Base-by-base conservation (phyloP, 2,888 invertebrate genomes). In the Phrixothrix hirtus region DNA sequence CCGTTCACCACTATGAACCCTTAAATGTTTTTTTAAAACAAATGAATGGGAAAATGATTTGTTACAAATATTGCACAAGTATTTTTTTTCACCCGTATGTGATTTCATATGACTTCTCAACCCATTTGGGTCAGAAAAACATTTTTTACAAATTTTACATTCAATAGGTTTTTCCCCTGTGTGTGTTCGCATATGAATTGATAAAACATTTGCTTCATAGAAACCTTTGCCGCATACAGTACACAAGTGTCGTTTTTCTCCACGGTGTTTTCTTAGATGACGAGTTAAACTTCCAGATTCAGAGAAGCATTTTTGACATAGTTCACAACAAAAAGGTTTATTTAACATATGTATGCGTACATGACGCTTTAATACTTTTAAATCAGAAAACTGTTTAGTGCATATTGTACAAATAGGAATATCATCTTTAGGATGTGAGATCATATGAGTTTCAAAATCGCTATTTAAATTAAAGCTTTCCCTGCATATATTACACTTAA, bases 111-210 rank as follows among this genome's bases (percentile, higher is more conserved):
- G 71, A 35, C 67, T 67, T 35, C 68, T 50, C 21, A 71, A 53
- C 5, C 72, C 72, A 49, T 70, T 71, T 2, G 70, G 70, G 54
- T 70, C 70, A 1, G 70, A 59, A 55, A 72, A 72, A 30, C 58
- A 61, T 44, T 68, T 70, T 2, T 61, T 56, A 39, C 72, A 72
- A 17, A 62, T 55, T 15, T 64, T 59, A 44, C 72, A 72, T 37
- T 62, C 57, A 14, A 72, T 66, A 1, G 72, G 72, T 50, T 71
- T 71, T 48, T 72, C 70, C 2, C 72, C 72, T 3, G 70, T 70
- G 50, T 72, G 72, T 13, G 64, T 68, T 31, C 72, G 53, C 66
- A 70, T 68, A 47, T 72, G 72, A 13, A 71, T 62, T 1, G 65
- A 58, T 13, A 72, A 56, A n/a, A 70, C 69, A 36, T 69, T 71